Evolutionary conservation across 2,888 invertebrate species (phyloP).

Genomic region (Agriopis marginaria): DNA sequence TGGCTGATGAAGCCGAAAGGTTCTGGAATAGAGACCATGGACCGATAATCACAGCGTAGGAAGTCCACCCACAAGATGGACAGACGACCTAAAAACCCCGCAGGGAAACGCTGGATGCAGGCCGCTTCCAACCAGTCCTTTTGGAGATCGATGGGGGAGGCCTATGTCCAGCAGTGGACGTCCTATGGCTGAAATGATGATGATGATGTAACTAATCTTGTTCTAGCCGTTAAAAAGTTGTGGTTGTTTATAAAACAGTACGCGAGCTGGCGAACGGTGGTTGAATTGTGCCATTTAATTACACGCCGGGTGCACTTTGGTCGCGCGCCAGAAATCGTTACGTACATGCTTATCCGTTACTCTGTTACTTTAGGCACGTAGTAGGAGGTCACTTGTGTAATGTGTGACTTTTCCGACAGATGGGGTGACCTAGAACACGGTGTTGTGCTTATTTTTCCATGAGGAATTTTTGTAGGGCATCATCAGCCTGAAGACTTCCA

Average conservation of each 20-base stretch:
- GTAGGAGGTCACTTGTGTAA: constrained; percentile 22
- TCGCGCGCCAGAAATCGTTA: constrained; percentile 43
- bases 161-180: too few relatives aligned
- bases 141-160: too few relatives aligned
- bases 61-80: too few relatives aligned
- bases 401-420: constrained; percentile 16
- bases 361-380: constrained; percentile 27
- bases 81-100: too few relatives aligned
- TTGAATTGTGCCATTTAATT: constrained; percentile 50
- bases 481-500: too few relatives aligned
- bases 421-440: constrained; percentile 8
- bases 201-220: not conserved
- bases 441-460: not conserved
- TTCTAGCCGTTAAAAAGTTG: constrained; percentile 2
- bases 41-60: too few relatives aligned
- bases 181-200: too few relatives aligned
- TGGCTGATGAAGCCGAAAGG: too few relatives aligned
- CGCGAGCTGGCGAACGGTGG: constrained; percentile 42
- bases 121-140: too few relatives aligned
- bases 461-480: not conserved
- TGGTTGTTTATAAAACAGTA: constrained; percentile 34
- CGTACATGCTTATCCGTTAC: constrained; percentile 31
- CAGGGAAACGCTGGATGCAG: too few relatives aligned
- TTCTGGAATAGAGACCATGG: too few relatives aligned
- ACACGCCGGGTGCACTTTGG: constrained; percentile 50